Evolutionary conservation across 1,140 invertebrate species (phyloP), one percentile per base, ranked within the genome.

Genomic region (Ceratoteleas bidentatus): DNA sequence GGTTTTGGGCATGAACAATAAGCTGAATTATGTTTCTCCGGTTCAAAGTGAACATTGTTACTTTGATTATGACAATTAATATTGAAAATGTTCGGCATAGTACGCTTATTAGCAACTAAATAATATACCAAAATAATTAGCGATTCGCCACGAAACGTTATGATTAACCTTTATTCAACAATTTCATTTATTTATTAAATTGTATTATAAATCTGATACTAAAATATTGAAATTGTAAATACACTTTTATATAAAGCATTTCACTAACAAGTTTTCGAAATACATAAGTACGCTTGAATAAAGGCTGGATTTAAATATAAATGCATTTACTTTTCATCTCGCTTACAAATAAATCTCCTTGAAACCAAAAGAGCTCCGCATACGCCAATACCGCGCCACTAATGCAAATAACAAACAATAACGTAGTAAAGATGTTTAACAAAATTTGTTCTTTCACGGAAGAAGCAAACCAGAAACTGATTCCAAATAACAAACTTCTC

Each of bases 41-140:
- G 7, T 74, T 64, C 0, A 81, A 0, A 13, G 77, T 62, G 64
- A 81, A 80, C 15, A 80, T 65, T 3, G 52, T 45, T 5, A 69
- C 64, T 68, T 80, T 80, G 16, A 80, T 69, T 36, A 74, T 69
- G 13, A 80, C 64, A 45, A 80, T 68, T 3, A 62, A 15, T 68
- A 80, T 74, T 36, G 77, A 74, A 73, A 80, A 68, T 32, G 77
- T 80, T 54, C 77, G 38, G 32, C 77, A 80, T 47, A 80, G 34
- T 36, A 80, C 15, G 24, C 32, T 57, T 56, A 73, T 68, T 10
- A 74, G 52, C 11, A 50, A 61, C 76, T 79, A 45, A 40, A 49
- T 34, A 45, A 57, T 36, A 36, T 36, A 52, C 11, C 11, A 34
- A 52, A 64, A 33, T 34, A 62, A 36, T 36, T 36, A 36, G 34